Evolutionary conservation across 2,113 vertebrate species (phyloP).

Genomic region (Verasper variegatus): DNA sequence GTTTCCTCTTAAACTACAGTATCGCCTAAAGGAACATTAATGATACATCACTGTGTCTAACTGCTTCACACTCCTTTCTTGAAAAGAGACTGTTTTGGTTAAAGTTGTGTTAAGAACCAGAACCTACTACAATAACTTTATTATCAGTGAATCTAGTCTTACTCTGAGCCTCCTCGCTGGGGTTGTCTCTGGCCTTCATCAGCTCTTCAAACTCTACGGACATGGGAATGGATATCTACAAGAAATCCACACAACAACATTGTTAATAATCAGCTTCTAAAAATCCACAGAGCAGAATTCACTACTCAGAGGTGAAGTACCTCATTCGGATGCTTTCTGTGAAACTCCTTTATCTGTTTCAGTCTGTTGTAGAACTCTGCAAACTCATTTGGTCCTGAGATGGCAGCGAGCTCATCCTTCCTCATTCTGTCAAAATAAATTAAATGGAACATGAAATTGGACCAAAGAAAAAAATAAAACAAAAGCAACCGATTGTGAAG

Average conservation of each 20-base stretch:
- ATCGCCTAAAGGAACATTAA: too few species aligned
- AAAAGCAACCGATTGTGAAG: too few species aligned
- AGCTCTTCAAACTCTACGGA: constrained; percentile 98
- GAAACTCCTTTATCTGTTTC: constrained; percentile 98
- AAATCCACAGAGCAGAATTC: accelerated
- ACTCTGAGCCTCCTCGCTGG: constrained; percentile 97
- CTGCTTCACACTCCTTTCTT: too few species aligned
- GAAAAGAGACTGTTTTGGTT: too few species aligned
- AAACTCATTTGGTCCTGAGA: constrained; percentile 98
- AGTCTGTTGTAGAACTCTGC: constrained; percentile 97
- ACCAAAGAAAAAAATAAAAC: too few species aligned
- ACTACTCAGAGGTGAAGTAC: constrained; percentile 61
- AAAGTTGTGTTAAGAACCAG: too few species aligned
- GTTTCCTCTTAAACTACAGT: too few species aligned
- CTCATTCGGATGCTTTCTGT: constrained; percentile 97
- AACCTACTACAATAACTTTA: background rate
- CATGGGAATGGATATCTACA: constrained; percentile 97
- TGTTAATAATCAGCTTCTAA: accelerated
- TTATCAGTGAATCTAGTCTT: constrained; percentile 55
- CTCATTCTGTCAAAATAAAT: constrained; percentile 83
- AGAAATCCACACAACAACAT: background rate
- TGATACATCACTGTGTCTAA: too few species aligned
- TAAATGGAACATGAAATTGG: too few species aligned
- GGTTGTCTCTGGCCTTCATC: constrained; percentile 94
- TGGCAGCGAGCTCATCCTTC: constrained; percentile 94